A percentile compares a stretch with the other conserved stretches of the same genome.
Conservation (phyloP, 2,888 invertebrate genomes). For the Andrena praecox region DNA sequence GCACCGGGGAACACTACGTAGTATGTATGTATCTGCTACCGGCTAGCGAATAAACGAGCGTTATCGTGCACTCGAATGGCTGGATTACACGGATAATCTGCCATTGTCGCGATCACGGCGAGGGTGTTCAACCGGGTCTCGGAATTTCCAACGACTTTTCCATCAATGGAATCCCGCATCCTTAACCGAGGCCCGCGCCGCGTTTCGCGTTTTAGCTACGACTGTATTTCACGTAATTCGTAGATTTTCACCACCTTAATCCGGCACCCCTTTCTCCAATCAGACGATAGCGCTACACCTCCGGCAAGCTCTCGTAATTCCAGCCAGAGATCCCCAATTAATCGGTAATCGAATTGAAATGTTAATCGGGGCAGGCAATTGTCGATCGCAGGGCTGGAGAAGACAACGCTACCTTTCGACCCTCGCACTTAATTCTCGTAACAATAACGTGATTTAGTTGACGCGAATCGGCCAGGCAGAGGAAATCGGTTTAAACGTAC, state of each 20-base stretch:
- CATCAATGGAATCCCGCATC: constrained; percentile 1
- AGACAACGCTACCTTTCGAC: not conserved
- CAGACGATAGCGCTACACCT: too few relatives aligned
- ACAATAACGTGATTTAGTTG: constrained; percentile 23
- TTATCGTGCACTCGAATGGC: constrained; percentile 9
- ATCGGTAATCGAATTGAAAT: not conserved
- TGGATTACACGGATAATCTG: constrained; percentile 19
- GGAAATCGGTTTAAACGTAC: constrained; percentile 37
- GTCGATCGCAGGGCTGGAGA: not conserved
- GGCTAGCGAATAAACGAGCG: not conserved
- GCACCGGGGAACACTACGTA: not conserved
- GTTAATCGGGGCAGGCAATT: not conserved
- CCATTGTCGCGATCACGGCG: constrained; percentile 4
- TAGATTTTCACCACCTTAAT: not conserved
- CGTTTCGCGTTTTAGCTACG: not conserved
- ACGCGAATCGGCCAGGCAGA: constrained; percentile 6
- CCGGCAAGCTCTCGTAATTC: too few relatives aligned
- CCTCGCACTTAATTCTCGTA: constrained; percentile 7
- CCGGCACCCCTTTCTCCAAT: too few relatives aligned
- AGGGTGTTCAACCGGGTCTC: constrained; percentile 2
- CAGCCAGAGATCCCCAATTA: not conserved
- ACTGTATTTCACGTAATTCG: constrained; percentile 41
- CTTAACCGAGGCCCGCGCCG: not conserved
- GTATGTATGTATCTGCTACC: not conserved
- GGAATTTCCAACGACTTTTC: constrained; percentile 8